phyloP scores from a whole-genome alignment of 2,113 vertebrate genomes.

The Chionis minor region DNA sequence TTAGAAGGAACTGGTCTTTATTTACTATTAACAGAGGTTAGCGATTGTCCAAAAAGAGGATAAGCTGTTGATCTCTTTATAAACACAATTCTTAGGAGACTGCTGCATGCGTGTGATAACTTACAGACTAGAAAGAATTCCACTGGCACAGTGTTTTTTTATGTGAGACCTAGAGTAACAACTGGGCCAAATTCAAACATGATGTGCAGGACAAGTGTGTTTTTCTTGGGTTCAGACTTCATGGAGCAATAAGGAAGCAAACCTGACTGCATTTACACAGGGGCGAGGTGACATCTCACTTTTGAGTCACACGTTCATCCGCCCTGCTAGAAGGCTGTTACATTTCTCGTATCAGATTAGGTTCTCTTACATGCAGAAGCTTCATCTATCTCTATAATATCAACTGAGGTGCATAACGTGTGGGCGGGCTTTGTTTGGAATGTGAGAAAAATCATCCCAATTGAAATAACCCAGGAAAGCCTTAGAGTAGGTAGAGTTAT shows the following conservation, averaged over 20 bases:
- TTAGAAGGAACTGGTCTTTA: background rate
- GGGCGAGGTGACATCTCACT: background rate
- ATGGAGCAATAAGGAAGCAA: background rate
- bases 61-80: background rate
- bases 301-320: background rate
- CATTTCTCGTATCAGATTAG: background rate
- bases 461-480: background rate
- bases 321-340: background rate
- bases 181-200: background rate
- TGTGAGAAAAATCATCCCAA: background rate
- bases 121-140: background rate
- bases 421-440: background rate
- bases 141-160: background rate
- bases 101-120: background rate
- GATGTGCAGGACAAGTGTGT: background rate
- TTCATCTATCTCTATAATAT: background rate
- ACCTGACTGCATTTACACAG: background rate
- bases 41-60: background rate
- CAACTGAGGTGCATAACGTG: background rate
- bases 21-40: background rate
- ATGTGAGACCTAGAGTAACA: background rate
- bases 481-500: background rate
- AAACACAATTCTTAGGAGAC: background rate
- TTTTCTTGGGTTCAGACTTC: background rate
- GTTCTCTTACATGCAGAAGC: background rate